Conservation (phyloP, 2,888 invertebrate species). For the Homarus gammarus region DNA sequence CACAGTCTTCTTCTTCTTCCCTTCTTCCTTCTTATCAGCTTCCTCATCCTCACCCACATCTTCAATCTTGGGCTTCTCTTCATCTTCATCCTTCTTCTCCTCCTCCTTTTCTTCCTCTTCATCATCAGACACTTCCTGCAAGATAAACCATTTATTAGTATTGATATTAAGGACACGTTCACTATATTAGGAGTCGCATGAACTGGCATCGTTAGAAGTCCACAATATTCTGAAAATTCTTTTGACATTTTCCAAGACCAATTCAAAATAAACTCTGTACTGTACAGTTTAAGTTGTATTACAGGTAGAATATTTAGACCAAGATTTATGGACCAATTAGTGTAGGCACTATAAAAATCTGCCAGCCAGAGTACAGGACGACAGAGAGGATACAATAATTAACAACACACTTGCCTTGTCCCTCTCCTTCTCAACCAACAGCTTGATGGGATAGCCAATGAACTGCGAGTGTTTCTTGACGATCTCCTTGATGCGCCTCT, state of each 20-base stretch:
- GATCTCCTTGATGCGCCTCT: slow-evolving; percentile 95
- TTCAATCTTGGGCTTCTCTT: slow-evolving; percentile 71
- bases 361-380: neutral
- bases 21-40: slow-evolving; percentile 63
- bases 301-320: too few species aligned
- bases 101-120: slow-evolving; percentile 64
- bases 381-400: neutral
- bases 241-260: too few species aligned
- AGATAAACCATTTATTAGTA: neutral
- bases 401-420: slow-evolving; percentile 87
- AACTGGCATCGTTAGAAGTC: too few species aligned
- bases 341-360: too few species aligned
- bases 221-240: too few species aligned
- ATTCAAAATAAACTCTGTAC: too few species aligned
- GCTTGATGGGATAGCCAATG: slow-evolving; percentile 98
- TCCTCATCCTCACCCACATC: slow-evolving; percentile 74
- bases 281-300: too few species aligned
- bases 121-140: slow-evolving; percentile 73
- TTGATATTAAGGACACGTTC: neutral
- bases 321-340: too few species aligned
- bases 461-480: slow-evolving; percentile 99
- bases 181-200: neutral
- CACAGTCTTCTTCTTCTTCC: slow-evolving; percentile 73
- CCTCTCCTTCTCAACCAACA: slow-evolving; percentile 96
- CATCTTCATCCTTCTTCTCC: slow-evolving; percentile 49